phyloP scores from a whole-genome alignment of 2,888 invertebrate species.

The Pristionchus fissidentatus region DNA sequence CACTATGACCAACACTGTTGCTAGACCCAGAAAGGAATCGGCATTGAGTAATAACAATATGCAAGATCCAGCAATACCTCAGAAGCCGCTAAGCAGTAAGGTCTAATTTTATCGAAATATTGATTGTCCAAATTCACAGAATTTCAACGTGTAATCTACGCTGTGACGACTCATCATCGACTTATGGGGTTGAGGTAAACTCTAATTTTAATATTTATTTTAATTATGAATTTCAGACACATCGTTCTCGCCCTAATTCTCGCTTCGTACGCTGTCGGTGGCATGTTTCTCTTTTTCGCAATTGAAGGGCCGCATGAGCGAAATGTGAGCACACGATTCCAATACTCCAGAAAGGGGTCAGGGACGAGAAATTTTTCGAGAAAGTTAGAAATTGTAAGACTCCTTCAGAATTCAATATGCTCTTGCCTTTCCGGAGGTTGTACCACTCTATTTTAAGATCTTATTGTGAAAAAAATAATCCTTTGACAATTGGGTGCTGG shows the following conservation, averaged over 20 bases:
- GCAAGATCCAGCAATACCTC: not conserved
- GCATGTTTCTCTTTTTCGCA: conserved; percentile 28
- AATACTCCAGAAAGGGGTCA: not conserved
- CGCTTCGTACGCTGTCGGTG: not conserved
- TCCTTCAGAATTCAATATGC: no score
- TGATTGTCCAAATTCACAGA: not conserved
- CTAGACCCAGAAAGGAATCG: no score
- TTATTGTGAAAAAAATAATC: no score
- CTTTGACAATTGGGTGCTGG: no score
- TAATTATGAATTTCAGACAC: not conserved
- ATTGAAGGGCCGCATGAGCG: conserved; percentile 34
- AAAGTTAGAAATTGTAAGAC: not conserved
- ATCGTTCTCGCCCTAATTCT: not conserved
- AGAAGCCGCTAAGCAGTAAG: not conserved
- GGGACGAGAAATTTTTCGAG: no score
- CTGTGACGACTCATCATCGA: not conserved
- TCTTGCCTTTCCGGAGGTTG: no score
- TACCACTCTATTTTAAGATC: no score
- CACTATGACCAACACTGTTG: conserved; percentile 11
- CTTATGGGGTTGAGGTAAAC: not conserved
- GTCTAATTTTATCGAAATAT: not conserved
- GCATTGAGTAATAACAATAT: not conserved
- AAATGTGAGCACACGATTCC: not conserved
- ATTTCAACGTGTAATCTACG: not conserved
- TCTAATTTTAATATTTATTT: not conserved